A percentile compares a stretch with the other conserved stretches of the same genome.
phyloP scores from a whole-genome alignment of 2,888 invertebrate species.

The Tachina grossa region DNA sequence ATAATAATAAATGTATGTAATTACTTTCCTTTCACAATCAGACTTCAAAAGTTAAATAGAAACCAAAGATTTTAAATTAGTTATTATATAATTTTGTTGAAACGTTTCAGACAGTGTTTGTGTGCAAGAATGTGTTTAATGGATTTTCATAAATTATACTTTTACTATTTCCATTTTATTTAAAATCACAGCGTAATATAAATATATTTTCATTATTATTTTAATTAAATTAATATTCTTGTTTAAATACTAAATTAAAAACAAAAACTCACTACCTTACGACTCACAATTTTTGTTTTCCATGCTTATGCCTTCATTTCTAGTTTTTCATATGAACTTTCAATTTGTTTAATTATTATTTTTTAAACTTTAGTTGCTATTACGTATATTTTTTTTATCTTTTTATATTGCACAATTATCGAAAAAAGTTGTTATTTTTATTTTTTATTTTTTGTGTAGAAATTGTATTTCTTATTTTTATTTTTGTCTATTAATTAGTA shows the following conservation, averaged over 20 bases:
- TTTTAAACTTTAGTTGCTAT: constrained; percentile 70
- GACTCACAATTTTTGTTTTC: constrained; percentile 67
- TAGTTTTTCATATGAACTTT: constrained; percentile 69
- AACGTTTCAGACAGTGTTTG: constrained; percentile 33
- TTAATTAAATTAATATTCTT: constrained; percentile 63
- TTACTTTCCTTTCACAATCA: constrained; percentile 73
- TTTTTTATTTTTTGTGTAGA: constrained; percentile 54
- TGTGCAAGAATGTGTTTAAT: constrained; percentile 32
- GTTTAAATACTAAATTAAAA: constrained; percentile 62
- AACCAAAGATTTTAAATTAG: constrained; percentile 74
- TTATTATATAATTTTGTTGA: constrained; percentile 46
- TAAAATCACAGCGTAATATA: constrained; percentile 71
- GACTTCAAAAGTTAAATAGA: constrained; percentile 75
- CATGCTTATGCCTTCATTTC: constrained; percentile 60
- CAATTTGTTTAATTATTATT: constrained; percentile 33
- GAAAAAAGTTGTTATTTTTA: constrained; percentile 72
- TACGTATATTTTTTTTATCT: constrained; percentile 73
- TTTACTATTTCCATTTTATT: constrained; percentile 66
- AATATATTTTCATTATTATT: constrained; percentile 47
- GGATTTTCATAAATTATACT: constrained; percentile 35
- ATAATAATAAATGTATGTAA: constrained; percentile 69
- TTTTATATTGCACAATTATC: constrained; percentile 79
- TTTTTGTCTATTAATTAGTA: constrained; percentile 74
- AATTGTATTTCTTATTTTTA: constrained; percentile 72
- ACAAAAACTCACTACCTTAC: constrained; percentile 69